phyloP scores from a whole-genome alignment of 2,113 vertebrate species.

The Gallinago paraguaiae region DNA sequence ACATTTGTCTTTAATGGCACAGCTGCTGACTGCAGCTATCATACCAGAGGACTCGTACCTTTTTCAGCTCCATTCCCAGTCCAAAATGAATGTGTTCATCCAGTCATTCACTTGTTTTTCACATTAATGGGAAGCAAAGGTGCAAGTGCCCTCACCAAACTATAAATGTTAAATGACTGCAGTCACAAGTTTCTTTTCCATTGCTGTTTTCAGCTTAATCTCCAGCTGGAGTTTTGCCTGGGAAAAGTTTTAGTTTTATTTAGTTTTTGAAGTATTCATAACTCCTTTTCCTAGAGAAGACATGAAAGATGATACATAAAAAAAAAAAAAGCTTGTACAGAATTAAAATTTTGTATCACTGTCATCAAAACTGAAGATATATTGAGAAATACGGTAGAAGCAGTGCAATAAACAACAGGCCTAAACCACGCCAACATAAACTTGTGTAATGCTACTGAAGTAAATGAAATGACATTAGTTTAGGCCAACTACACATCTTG shows the following conservation, averaged over 20 bases:
- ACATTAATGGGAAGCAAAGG: background rate
- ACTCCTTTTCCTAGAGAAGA: background rate
- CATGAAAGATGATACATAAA: background rate
- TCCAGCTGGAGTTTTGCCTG: background rate
- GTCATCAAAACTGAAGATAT: background rate
- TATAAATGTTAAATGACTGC: background rate
- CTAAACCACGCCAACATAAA: background rate
- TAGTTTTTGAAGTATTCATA: background rate
- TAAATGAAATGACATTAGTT: background rate
- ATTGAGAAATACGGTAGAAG: background rate
- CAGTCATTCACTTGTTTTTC: background rate
- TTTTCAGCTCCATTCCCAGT: background rate
- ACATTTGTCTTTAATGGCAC: background rate
- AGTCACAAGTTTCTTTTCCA: background rate
- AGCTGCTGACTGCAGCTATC: background rate
- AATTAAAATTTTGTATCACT: background rate
- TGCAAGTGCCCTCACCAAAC: background rate
- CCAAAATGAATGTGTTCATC: background rate
- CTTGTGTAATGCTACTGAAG: background rate
- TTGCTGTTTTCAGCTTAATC: background rate
- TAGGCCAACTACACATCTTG: background rate
- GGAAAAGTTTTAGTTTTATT: background rate
- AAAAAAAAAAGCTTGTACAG: background rate
- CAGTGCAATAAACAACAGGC: background rate
- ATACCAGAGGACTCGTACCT: background rate